phyloP scores from a whole-genome alignment of 2,888 invertebrate species.

The Leptura quadrifasciata region DNA sequence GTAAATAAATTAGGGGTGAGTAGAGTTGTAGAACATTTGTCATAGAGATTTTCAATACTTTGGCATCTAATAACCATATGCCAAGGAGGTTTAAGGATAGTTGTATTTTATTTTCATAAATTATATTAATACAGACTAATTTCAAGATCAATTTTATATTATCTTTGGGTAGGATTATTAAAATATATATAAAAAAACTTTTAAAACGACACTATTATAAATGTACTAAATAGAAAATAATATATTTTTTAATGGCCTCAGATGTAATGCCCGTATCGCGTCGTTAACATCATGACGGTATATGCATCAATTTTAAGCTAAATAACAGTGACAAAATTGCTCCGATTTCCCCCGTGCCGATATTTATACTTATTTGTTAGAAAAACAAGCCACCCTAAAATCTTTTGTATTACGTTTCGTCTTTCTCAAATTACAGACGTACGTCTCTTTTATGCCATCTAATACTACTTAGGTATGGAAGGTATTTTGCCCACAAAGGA shows the following conservation, averaged over 20 bases:
- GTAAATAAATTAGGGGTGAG: conserved; percentile 13
- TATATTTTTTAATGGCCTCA: background rate
- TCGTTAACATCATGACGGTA: no score
- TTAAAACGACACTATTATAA: no score
- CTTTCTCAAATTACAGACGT: conserved; percentile 28
- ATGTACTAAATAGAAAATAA: no score
- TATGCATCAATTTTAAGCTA: no score
- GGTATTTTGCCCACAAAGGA: background rate
- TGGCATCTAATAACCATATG: no score
- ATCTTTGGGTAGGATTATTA: no score
- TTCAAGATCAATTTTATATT: no score
- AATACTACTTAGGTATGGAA: conserved; percentile 16
- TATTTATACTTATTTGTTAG: conserved; percentile 12
- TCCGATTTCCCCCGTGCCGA: conserved; percentile 8
- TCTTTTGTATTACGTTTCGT: conserved; percentile 19
- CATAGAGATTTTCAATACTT: background rate
- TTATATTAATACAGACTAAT: no score
- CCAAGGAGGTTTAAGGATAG: no score
- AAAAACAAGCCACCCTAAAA: conserved; percentile 23
- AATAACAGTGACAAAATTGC: background rate
- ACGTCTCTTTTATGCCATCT: conserved; percentile 17
- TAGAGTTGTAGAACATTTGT: background rate
- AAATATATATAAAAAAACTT: no score
- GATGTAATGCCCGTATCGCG: background rate
- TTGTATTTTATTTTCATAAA: no score